phyloP scores from a whole-genome alignment of 2,797 vertebrate species.

The Cirrhinus molitorella region DNA sequence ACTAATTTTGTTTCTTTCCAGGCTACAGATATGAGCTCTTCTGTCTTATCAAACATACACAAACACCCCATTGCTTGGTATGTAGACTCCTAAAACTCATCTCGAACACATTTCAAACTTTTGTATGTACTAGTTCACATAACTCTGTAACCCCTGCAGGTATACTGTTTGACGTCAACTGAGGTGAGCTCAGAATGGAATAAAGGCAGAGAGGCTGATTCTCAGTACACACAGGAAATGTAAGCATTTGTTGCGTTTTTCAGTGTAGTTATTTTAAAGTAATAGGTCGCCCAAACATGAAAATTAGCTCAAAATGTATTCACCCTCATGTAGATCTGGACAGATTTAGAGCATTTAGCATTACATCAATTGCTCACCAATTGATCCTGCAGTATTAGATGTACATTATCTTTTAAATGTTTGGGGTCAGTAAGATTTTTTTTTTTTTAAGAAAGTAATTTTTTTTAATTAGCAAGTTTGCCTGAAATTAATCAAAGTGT shows the following conservation, averaged over 20 bases:
- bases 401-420: not conserved
- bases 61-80: constrained; percentile 86
- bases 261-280: not conserved
- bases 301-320: not conserved
- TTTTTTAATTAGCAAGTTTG: not conserved
- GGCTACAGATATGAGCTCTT: constrained; percentile 88
- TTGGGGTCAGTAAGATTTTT: not conserved
- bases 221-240: constrained; percentile 81
- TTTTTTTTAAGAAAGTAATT: too few species aligned
- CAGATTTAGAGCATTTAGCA: not conserved
- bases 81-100: constrained; percentile 43
- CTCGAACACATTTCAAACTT: too few species aligned
- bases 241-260: constrained; percentile 66
- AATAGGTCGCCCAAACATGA: not conserved
- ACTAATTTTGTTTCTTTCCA: constrained; percentile 59
- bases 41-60: constrained; percentile 85
- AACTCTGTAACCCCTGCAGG: constrained; percentile 66
- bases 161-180: constrained; percentile 82
- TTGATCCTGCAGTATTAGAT: not conserved
- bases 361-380: not conserved
- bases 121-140: not conserved
- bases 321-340: not conserved
- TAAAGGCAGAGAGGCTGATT: constrained; percentile 69
- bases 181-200: constrained; percentile 82
- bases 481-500: not conserved